These are phyloP conservation scores for Lasioglossum morio DNA, from an alignment of 2,888 invertebrate species.

Conservation along the genomic window DNA sequence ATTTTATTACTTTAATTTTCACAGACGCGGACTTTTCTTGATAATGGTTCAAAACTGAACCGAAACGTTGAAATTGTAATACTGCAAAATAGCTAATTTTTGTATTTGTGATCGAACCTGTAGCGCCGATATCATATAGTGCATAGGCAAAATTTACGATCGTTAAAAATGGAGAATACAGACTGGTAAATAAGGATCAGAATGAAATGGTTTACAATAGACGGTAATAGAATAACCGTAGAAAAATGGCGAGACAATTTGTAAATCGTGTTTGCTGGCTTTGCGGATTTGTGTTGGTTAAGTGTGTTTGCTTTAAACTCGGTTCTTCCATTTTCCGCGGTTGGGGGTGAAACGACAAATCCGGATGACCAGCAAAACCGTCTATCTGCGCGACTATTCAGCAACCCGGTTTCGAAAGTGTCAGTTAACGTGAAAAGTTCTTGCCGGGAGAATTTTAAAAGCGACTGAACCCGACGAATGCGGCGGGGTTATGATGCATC, in stretches of 20 bases:
- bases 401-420: slow-evolving; percentile 23
- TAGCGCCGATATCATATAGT: no score
- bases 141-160: no score
- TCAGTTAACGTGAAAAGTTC: slow-evolving; percentile 41
- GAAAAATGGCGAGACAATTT: neutral
- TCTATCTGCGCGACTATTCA: neutral
- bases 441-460: slow-evolving; percentile 53
- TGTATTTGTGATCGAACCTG: no score
- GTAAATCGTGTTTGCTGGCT: slow-evolving; percentile 1
- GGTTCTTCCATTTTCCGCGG: neutral
- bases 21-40: no score
- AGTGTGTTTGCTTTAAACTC: slow-evolving; percentile 6
- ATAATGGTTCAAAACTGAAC: no score
- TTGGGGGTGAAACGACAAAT: neutral
- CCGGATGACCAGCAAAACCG: neutral
- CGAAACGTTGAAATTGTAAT: no score
- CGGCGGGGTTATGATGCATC: slow-evolving; percentile 57
- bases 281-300: neutral
- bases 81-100: no score
- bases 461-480: slow-evolving; percentile 48
- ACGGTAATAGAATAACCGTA: neutral
- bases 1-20: no score
- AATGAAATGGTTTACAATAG: neutral
- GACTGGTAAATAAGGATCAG: neutral
- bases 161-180: no score